Evolutionary conservation across 2,113 vertebrate genomes (phyloP).

Genomic region (Acrocephalus kingi): DNA sequence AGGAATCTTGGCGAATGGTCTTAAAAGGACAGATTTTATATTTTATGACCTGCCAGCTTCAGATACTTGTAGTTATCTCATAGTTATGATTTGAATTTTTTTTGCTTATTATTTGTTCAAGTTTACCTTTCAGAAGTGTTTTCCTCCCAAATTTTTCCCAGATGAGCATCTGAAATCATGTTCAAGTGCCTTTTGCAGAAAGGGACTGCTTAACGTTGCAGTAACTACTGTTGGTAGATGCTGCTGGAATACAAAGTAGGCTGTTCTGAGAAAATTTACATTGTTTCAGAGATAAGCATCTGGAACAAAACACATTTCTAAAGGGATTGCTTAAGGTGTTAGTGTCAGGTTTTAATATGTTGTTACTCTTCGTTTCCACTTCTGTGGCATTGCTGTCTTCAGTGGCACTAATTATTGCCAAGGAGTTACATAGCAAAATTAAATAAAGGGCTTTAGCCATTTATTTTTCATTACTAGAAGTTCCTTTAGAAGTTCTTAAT

Average conservation of each 20-base stretch:
- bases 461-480: not conserved
- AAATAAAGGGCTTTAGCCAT: not conserved
- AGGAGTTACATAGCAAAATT: not conserved
- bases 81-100: not conserved
- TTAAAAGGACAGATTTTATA: not conserved
- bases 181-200: not conserved
- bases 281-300: not conserved
- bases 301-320: not conserved
- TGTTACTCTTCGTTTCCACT: not conserved
- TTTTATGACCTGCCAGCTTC: not conserved
- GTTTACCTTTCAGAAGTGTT: not conserved
- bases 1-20: not conserved
- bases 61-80: not conserved
- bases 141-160: not conserved
- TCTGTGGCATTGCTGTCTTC: not conserved
- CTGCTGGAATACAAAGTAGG: not conserved
- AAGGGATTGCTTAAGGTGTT: not conserved
- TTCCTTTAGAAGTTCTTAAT: not conserved
- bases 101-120: not conserved
- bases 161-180: not conserved
- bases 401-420: not conserved
- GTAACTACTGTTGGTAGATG: not conserved
- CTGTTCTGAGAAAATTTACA: not conserved
- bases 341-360: not conserved
- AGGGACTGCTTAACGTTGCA: not conserved